Evolutionary conservation across 2,888 invertebrate species (phyloP).

Genomic region (Reticulitermes lucifugus): DNA sequence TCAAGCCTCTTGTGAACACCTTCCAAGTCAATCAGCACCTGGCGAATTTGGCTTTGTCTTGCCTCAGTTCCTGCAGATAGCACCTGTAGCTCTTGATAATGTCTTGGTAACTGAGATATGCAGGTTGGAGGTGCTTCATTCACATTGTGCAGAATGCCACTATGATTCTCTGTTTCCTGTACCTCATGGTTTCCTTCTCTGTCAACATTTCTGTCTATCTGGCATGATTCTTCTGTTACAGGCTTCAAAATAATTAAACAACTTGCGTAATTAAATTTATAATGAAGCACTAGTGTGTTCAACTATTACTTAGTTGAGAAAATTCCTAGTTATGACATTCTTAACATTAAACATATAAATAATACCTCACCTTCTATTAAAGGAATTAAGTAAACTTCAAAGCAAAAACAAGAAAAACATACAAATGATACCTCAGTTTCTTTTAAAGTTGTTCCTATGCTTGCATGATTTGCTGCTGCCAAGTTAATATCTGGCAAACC

Average conservation of each 20-base stretch:
- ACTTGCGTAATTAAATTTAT: no score
- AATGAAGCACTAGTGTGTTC: no score
- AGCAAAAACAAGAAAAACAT: not conserved
- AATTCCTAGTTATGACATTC: not conserved
- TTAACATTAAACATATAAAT: not conserved
- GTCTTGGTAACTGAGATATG: not conserved
- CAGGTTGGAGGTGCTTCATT: not conserved
- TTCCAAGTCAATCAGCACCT: conserved; percentile 69
- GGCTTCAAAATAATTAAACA: not conserved
- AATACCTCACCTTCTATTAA: not conserved
- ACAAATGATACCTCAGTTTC: not conserved
- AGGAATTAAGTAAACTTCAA: not conserved
- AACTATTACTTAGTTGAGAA: no score
- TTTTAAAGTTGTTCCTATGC: not conserved
- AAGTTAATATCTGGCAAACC: not conserved
- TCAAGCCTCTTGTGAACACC: conserved; percentile 76
- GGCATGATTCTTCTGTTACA: not conserved
- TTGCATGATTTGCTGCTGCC: not conserved
- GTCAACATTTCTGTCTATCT: not conserved
- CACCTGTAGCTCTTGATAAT: conserved; percentile 63
- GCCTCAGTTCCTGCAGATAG: conserved; percentile 61
- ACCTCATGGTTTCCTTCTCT: not conserved
- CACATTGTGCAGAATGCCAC: not conserved
- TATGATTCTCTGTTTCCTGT: not conserved
- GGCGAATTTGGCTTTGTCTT: conserved; percentile 62